Conservation (phyloP, 2,113 vertebrate species). For the Dasyurus viverrinus region DNA sequence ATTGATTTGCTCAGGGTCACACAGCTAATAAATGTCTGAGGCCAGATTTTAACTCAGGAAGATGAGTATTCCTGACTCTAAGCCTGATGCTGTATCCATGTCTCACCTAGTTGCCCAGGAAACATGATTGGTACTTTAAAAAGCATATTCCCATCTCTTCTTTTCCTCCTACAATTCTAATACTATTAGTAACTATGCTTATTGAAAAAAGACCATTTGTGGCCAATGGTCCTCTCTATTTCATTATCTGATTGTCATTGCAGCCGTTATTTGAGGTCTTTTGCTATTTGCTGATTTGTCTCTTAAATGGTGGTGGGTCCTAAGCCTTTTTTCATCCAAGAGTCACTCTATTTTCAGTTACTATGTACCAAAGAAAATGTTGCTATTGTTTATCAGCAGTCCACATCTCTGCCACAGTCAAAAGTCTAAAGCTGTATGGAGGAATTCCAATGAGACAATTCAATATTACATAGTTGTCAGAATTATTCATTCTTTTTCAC, state of each 20-base stretch:
- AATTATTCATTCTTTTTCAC: not conserved
- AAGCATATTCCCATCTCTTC: not conserved
- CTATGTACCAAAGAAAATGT: not conserved
- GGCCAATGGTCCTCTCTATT: not conserved
- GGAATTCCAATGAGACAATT: constrained; percentile 5
- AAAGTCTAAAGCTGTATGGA: constrained; percentile 12
- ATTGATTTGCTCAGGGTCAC: not conserved
- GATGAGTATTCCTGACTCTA: not conserved
- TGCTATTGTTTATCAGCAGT: not conserved
- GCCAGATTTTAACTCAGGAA: not conserved
- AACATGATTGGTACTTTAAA: not conserved
- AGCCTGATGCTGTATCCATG: not conserved
- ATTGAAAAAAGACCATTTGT: not conserved
- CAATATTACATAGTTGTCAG: constrained; percentile 12
- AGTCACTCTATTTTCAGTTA: not conserved
- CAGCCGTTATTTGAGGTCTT: not conserved
- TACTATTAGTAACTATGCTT: not conserved
- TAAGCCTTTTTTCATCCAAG: not conserved
- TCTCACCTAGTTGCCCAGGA: not conserved
- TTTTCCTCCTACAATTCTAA: not conserved
- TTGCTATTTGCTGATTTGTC: not conserved
- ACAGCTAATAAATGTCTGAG: not conserved
- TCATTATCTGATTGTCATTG: not conserved
- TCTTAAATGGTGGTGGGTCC: not conserved
- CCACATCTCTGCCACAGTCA: not conserved